phyloP scores from a whole-genome alignment of 1,140 invertebrate genomes.

The Paraescarpia echinospica region DNA sequence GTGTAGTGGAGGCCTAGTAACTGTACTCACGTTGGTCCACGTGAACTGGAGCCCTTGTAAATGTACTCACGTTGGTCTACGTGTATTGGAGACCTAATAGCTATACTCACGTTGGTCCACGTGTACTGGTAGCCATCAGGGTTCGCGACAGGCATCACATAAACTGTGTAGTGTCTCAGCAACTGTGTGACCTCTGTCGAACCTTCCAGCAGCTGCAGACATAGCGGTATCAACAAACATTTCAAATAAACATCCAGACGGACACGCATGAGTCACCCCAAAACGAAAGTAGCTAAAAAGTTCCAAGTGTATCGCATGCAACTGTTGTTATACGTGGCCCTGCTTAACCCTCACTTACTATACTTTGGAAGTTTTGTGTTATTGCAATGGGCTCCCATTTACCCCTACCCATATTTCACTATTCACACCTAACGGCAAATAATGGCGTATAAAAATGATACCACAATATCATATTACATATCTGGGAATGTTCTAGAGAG shows the following conservation, averaged over 20 bases:
- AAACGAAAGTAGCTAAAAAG: background rate
- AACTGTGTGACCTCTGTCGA: slow-evolving; percentile 32
- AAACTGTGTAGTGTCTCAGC: slow-evolving; percentile 52
- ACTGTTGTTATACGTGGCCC: too few species aligned
- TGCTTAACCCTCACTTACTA: too few species aligned
- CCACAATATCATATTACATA: too few species aligned
- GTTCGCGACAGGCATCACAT: slow-evolving; percentile 57
- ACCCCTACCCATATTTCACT: too few species aligned
- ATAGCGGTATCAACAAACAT: background rate
- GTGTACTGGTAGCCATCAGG: slow-evolving; percentile 58
- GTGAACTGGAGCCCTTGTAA: background rate
- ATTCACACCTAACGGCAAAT: too few species aligned
- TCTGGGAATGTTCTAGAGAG: too few species aligned
- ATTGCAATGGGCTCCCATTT: too few species aligned
- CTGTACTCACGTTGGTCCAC: background rate
- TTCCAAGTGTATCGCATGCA: too few species aligned
- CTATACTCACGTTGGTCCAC: slow-evolving; percentile 38
- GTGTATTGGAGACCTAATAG: background rate
- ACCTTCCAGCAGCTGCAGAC: slow-evolving; percentile 12
- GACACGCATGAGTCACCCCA: background rate
- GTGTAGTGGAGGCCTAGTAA: background rate
- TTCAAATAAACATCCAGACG: background rate
- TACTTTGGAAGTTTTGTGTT: too few species aligned
- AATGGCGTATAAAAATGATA: too few species aligned
- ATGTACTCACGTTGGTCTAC: background rate